Percentiles rank a stretch among this genome's conserved stretches.
Conservation (phyloP, 2,113 vertebrate species). For the Oreamnos americanus region DNA sequence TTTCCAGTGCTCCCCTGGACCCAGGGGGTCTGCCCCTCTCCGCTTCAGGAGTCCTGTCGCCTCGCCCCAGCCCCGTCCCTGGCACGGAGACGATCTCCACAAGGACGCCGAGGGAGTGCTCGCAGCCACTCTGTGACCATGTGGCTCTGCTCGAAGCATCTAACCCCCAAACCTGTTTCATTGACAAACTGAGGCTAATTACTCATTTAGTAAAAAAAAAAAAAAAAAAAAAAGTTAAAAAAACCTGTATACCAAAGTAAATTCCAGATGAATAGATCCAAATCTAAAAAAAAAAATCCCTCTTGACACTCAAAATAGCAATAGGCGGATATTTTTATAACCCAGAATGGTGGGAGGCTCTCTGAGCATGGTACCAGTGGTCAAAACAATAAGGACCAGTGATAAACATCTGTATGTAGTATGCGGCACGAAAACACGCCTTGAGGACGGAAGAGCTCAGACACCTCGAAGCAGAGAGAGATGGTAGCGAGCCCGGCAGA, state of each 20-base stretch:
- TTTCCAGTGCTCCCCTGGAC: accelerated
- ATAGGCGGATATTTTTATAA: background rate
- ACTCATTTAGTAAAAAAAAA: background rate
- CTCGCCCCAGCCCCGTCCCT: background rate
- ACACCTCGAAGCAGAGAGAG: accelerated
- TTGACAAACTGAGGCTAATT: background rate
- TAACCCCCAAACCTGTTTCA: accelerated
- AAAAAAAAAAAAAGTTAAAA: no score
- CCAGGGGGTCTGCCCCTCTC: accelerated
- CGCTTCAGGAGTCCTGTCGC: accelerated
- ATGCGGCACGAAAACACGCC: accelerated
- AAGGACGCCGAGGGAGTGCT: accelerated
- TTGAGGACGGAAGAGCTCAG: accelerated
- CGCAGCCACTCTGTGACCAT: background rate
- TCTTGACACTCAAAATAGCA: background rate
- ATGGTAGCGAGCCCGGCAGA: accelerated
- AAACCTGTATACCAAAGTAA: background rate
- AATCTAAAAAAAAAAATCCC: background rate
- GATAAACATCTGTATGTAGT: accelerated
- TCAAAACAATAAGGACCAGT: accelerated
- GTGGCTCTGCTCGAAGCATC: accelerated
- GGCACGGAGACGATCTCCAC: accelerated
- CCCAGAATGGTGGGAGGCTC: background rate
- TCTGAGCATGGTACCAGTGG: background rate
- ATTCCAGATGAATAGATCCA: background rate